phyloP scores from a whole-genome alignment of 35 echinoderm and acorn worm species.

The Lytechinus variegatus region DNA sequence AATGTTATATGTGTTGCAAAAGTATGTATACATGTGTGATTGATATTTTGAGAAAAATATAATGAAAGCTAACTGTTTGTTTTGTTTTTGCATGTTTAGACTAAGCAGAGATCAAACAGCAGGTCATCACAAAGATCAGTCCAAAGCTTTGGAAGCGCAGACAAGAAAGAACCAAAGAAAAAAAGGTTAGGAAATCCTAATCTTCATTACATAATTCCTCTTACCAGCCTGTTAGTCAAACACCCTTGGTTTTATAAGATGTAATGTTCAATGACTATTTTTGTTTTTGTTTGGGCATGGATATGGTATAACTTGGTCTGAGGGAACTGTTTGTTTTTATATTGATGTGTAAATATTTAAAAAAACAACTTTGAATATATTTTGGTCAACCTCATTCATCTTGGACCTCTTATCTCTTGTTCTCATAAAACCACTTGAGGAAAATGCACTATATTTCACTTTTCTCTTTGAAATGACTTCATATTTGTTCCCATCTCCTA shows the following conservation, averaged over 20 bases:
- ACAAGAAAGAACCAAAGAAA: slow-evolving; percentile 88
- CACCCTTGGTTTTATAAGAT: neutral
- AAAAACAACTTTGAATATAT: too few species aligned
- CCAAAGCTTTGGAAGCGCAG: slow-evolving; percentile 80
- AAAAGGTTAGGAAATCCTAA: slow-evolving; percentile 62
- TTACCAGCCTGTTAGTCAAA: neutral
- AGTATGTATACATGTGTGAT: too few species aligned
- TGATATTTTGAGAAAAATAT: too few species aligned
- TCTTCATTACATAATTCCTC: neutral
- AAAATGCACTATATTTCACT: too few species aligned
- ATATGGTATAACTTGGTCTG: neutral
- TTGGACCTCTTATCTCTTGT: too few species aligned
- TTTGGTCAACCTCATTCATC: too few species aligned
- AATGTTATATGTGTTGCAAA: too few species aligned
- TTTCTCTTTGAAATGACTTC: too few species aligned
- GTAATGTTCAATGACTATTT: neutral
- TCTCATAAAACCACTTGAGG: too few species aligned
- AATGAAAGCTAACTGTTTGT: too few species aligned
- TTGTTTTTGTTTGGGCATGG: neutral
- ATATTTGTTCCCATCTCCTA: too few species aligned
- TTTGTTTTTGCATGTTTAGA: neutral
- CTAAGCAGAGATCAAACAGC: slow-evolving; percentile 53
- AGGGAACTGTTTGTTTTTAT: neutral
- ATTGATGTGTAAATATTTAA: too few species aligned
- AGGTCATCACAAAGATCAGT: slow-evolving; percentile 70